Percentiles rank a stretch among this genome's conserved stretches.
Conservation (phyloP, 2,797 vertebrate species). For the Molossus molossus region DNA sequence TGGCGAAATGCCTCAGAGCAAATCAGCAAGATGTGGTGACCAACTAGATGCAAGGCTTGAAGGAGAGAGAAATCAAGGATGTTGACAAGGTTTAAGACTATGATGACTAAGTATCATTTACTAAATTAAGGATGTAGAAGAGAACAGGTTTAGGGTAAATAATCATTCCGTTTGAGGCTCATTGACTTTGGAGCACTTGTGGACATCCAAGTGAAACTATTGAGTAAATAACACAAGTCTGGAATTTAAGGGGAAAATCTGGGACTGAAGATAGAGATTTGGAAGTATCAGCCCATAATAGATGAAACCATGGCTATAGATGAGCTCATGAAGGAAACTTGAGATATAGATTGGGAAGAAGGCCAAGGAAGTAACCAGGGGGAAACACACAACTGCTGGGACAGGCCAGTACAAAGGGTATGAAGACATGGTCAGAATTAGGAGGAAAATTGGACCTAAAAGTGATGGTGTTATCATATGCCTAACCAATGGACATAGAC, state of each 20-base stretch:
- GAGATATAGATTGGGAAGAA: neutral
- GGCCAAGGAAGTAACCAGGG: neutral
- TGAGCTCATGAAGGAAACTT: slow-evolving; percentile 20
- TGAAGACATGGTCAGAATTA: neutral
- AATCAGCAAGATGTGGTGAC: neutral
- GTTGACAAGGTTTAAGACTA: slow-evolving; percentile 11
- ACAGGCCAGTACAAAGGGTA: neutral
- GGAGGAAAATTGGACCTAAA: neutral
- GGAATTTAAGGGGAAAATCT: neutral
- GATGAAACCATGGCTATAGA: neutral
- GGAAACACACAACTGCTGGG: neutral
- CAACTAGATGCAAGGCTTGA: neutral
- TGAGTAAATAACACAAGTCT: neutral
- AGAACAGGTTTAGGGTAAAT: slow-evolving; percentile 6
- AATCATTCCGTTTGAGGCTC: neutral
- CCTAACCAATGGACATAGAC: no score
- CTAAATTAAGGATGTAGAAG: neutral
- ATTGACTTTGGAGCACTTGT: slow-evolving; percentile 5
- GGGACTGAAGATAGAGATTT: neutral
- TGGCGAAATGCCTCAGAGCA: neutral
- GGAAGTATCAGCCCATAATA: neutral
- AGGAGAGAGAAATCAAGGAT: slow-evolving; percentile 8
- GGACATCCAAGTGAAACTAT: neutral
- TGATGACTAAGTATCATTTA: neutral
- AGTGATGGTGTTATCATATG: no score